Evolutionary conservation across 2,797 vertebrate species (phyloP).

Genomic region (Anolis apletophallus): DNA sequence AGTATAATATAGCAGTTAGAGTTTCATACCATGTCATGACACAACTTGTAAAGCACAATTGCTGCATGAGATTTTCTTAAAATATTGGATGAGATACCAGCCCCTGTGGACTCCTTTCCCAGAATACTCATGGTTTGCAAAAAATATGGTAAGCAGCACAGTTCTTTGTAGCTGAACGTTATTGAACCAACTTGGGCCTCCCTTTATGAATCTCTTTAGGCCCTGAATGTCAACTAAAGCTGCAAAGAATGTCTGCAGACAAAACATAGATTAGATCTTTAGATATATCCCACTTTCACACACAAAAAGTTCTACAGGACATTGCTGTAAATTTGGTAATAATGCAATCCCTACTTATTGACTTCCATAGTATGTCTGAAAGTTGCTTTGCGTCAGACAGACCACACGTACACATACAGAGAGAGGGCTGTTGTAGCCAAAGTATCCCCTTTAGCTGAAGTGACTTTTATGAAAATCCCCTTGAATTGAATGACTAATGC

Average conservation of each 20-base stretch:
- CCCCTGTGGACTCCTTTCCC: not conserved
- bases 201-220: not conserved
- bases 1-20: not conserved
- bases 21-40: not conserved
- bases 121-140: not conserved
- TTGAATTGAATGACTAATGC: slow-evolving; percentile 68
- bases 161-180: not conserved
- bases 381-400: slow-evolving; percentile 58
- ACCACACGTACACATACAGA: not conserved
- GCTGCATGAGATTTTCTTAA: not conserved
- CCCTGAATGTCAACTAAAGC: slow-evolving; percentile 10
- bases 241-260: slow-evolving; percentile 41
- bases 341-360: slow-evolving; percentile 66
- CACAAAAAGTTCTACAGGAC: slow-evolving; percentile 56
- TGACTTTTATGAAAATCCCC: slow-evolving; percentile 63
- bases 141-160: not conserved
- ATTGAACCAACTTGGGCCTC: not conserved
- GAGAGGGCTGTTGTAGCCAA: slow-evolving; percentile 60
- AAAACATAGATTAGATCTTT: slow-evolving; percentile 69
- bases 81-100: not conserved
- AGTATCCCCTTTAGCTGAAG: slow-evolving; percentile 55
- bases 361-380: slow-evolving; percentile 61
- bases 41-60: not conserved
- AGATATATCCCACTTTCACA: slow-evolving; percentile 54
- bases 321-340: slow-evolving; percentile 67